Evolutionary conservation across 1,140 invertebrate species (phyloP), one percentile per base, ranked within the genome.

Genomic region (Zophobas morio): DNA sequence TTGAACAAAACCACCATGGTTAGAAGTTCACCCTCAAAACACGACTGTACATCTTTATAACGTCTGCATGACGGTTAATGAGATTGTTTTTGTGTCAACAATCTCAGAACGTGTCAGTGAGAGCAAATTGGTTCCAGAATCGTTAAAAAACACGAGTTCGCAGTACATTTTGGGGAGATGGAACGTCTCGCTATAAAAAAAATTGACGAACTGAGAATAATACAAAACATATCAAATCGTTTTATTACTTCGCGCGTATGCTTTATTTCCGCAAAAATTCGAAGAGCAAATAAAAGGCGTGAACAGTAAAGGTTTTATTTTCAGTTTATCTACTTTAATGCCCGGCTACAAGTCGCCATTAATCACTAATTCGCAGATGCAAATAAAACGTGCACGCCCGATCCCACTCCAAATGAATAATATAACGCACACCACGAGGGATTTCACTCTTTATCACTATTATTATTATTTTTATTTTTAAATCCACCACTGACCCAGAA

Each of bases 151-250:
- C 57, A 39, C 57, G 57, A 63, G 36, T 35, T 63, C 37, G 34
- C 35, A 8, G 32, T 36, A 63, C 8, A 6, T 51, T 51, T 51
- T 63, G 35, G 34, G 8, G 57, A 6, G 39, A 39, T n/a, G 20
- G 3, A 51, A 46, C 42, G 42, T 8, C 42, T 39, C 37, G 39
- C 57, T n/a, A 39, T 63, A 39, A 39, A 63, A 63, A 20, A 63
- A 63, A 63, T 8, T 63, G 34, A 63, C 57, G 57, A 63, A 63
- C 36, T 63, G 57, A 63, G 57, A 63, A 63, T 63, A 63, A 34
- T 46, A 32, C 36, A 60, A 66, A 66, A 66, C 60, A 66, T 66
- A 66, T 66, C 57, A 66, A 66, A 66, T 66, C 60, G 37, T 66
- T 66, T 66, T 66, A 66, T 42, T 40, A 66, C 60, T 66, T 32